Conservation (phyloP, 2,888 invertebrate genomes). For the Mycalesis mineus region DNA sequence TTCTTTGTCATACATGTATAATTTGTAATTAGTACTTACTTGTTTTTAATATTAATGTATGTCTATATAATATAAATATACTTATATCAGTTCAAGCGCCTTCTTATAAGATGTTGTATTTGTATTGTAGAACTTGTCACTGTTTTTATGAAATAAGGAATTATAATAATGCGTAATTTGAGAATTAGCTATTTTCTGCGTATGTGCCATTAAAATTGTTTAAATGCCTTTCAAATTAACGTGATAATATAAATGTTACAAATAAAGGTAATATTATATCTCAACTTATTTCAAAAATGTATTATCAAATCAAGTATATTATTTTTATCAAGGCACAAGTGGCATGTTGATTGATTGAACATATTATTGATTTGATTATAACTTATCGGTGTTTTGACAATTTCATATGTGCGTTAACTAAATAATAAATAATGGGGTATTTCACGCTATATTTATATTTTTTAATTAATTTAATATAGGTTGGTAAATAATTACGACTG, state of each 20-base stretch:
- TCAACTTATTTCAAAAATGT: background rate
- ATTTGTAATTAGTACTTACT: constrained; percentile 15
- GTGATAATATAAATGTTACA: constrained; percentile 23
- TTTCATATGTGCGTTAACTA: no score
- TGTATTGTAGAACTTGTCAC: constrained; percentile 20
- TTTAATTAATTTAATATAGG: no score
- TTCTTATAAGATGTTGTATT: constrained; percentile 21
- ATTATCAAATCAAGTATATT: background rate
- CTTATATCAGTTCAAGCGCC: constrained; percentile 20
- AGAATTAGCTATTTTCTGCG: constrained; percentile 20
- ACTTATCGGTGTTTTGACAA: no score
- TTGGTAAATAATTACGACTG: no score
- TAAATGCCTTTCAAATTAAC: constrained; percentile 22
- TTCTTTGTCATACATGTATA: background rate
- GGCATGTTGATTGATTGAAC: no score
- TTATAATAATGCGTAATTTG: constrained; percentile 14
- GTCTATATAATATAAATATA: constrained; percentile 9
- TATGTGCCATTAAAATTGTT: constrained; percentile 27
- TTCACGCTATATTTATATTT: no score
- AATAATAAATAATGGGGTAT: no score
- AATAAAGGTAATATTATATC: background rate
- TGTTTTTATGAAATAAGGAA: constrained; percentile 24
- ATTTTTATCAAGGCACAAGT: background rate
- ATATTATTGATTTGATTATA: no score
- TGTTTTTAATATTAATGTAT: constrained; percentile 7